These are phyloP conservation scores for Ceratosolen fusciceps DNA, from an alignment of 1,140 invertebrate species.

Conservation along the genomic window DNA sequence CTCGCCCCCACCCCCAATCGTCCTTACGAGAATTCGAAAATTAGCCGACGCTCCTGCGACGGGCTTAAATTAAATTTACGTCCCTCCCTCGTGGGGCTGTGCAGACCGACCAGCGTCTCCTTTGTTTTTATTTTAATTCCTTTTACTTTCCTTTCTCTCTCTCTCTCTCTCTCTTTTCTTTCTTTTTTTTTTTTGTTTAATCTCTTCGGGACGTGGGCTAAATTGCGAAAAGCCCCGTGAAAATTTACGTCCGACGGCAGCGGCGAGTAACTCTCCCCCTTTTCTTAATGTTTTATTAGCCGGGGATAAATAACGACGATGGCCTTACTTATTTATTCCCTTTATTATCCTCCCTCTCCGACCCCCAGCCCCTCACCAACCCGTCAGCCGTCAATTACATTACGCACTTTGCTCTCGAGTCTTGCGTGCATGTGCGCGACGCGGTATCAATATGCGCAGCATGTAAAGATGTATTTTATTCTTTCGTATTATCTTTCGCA, in stretches of 20 bases:
- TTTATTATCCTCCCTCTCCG: too few relatives aligned
- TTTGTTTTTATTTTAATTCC: not conserved
- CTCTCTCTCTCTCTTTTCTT: not conserved
- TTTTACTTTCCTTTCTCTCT: not conserved
- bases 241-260: conserved; percentile 51
- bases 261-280: conserved; percentile 7
- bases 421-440: too few relatives aligned
- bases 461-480: too few relatives aligned
- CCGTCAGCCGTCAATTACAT: too few relatives aligned
- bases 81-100: not conserved
- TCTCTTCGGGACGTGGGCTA: not conserved
- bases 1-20: too few relatives aligned
- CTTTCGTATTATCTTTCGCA: too few relatives aligned
- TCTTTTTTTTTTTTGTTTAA: conserved; percentile 3
- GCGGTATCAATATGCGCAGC: too few relatives aligned
- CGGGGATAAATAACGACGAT: not conserved
- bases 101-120: too few relatives aligned
- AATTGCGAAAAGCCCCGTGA: conserved; percentile 50
- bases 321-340: too few relatives aligned
- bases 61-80: conserved; percentile 37
- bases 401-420: too few relatives aligned
- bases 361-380: too few relatives aligned
- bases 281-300: conserved; percentile 24
- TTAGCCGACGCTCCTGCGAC: conserved; percentile 7
- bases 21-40: not conserved